phyloP scores from a whole-genome alignment of 2,113 vertebrate species.

The Zosterops japonicus region DNA sequence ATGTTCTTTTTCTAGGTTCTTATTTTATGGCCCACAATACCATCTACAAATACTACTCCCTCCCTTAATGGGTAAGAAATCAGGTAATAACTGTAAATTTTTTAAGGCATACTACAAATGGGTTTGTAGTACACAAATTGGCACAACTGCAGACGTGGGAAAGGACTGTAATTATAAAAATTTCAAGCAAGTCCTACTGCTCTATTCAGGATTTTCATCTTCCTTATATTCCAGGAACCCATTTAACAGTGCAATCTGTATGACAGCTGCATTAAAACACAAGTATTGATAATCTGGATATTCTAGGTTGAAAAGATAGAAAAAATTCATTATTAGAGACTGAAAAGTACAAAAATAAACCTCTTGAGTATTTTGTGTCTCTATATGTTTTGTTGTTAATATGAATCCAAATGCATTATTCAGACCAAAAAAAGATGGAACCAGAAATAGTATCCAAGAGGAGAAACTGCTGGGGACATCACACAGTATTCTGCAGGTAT shows the following conservation, averaged over 20 bases:
- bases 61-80: not conserved
- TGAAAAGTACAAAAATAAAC: not conserved
- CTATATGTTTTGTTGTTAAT: not conserved
- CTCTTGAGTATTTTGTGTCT: not conserved
- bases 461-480: not conserved
- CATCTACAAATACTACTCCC: not conserved
- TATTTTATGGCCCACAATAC: not conserved
- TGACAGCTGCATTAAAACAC: not conserved
- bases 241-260: not conserved
- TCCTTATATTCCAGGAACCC: not conserved
- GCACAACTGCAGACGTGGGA: not conserved
- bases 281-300: not conserved
- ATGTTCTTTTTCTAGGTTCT: not conserved
- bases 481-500: not conserved
- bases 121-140: not conserved
- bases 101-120: not conserved
- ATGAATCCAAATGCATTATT: not conserved
- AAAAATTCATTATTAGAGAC: not conserved
- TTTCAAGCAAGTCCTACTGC: not conserved
- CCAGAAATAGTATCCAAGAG: not conserved
- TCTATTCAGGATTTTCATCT: not conserved
- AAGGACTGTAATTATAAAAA: not conserved
- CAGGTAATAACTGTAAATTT: not conserved
- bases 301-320: not conserved
- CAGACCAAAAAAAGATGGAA: not conserved